phyloP scores from a whole-genome alignment of 1,140 invertebrate genomes.

The Bombus huntii region DNA sequence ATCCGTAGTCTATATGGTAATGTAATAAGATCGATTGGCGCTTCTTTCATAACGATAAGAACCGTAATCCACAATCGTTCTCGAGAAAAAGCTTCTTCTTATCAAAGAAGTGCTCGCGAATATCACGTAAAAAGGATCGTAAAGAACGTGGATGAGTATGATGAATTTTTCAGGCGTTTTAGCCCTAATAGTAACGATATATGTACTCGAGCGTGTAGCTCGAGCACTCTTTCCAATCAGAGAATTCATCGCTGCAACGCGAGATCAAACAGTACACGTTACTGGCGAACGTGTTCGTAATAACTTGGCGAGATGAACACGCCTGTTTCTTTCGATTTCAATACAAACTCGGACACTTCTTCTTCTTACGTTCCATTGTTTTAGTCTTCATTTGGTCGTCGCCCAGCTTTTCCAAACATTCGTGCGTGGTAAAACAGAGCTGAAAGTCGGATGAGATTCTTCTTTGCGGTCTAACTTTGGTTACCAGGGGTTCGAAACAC shows the following conservation, averaged over 20 bases:
- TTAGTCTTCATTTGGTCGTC: neutral
- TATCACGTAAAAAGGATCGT: neutral
- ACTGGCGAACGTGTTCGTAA: conserved; percentile 34
- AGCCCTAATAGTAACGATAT: neutral
- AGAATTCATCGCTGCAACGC: neutral
- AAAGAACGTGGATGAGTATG: neutral
- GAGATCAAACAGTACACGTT: conserved; percentile 44
- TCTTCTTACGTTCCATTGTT: neutral
- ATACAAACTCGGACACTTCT: neutral
- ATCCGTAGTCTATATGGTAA: no score
- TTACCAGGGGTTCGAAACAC: no score
- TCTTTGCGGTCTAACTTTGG: no score
- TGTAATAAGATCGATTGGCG: neutral
- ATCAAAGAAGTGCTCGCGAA: neutral
- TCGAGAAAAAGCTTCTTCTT: neutral
- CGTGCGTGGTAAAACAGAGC: no score
- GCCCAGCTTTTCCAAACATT: neutral
- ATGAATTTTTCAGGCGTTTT: conserved; percentile 23
- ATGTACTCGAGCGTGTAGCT: neutral
- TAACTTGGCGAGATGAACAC: neutral
- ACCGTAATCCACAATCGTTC: neutral
- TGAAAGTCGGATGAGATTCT: no score
- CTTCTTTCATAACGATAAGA: neutral
- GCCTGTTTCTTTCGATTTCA: neutral
- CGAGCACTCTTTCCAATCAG: conserved; percentile 5